A percentile compares a stretch with the other conserved stretches of the same genome.
Conservation (phyloP, 2,888 invertebrate species). For the Chelonus formosanus region DNA sequence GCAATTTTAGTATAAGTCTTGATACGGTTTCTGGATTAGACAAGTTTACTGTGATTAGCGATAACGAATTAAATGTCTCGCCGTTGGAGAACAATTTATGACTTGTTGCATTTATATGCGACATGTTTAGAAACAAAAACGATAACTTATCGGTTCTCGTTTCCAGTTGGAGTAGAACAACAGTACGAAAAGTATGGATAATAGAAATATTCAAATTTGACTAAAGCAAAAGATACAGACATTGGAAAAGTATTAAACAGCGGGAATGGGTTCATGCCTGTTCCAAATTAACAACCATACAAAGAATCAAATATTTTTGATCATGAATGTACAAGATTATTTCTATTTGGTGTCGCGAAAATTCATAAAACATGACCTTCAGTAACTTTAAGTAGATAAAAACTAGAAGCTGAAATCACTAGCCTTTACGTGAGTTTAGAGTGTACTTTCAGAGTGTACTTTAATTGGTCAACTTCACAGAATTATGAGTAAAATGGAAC, state of each 20-base stretch:
- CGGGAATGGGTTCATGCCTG: conserved; percentile 64
- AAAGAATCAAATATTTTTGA: conserved; percentile 51
- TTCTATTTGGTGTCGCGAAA: conserved; percentile 87
- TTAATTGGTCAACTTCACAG: conserved; percentile 90
- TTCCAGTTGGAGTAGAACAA: conserved; percentile 76
- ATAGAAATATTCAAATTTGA: conserved; percentile 68
- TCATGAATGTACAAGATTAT: conserved; percentile 77
- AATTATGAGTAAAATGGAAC: no score
- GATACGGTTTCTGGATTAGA: conserved; percentile 69
- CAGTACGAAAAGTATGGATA: conserved; percentile 70
- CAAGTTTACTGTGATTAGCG: conserved; percentile 66
- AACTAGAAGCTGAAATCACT: conserved; percentile 93
- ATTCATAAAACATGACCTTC: conserved; percentile 86
- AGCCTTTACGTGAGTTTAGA: conserved; percentile 88
- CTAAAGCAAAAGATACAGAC: conserved; percentile 70
- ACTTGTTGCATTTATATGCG: conserved; percentile 90
- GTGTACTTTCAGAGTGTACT: conserved; percentile 78
- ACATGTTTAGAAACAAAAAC: conserved; percentile 96
- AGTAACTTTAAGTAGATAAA: conserved; percentile 91
- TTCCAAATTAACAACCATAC: conserved; percentile 57
- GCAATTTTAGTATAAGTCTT: conserved; percentile 70
- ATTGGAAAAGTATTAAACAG: conserved; percentile 67
- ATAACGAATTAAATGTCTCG: conserved; percentile 71
- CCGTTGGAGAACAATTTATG: conserved; percentile 95
- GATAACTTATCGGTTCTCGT: conserved; percentile 81